Evolutionary conservation across 37 sponge, comb jelly and placozoan species (phyloP), one percentile per base, ranked within the genome.

Genomic region (Beroe forskalii): DNA sequence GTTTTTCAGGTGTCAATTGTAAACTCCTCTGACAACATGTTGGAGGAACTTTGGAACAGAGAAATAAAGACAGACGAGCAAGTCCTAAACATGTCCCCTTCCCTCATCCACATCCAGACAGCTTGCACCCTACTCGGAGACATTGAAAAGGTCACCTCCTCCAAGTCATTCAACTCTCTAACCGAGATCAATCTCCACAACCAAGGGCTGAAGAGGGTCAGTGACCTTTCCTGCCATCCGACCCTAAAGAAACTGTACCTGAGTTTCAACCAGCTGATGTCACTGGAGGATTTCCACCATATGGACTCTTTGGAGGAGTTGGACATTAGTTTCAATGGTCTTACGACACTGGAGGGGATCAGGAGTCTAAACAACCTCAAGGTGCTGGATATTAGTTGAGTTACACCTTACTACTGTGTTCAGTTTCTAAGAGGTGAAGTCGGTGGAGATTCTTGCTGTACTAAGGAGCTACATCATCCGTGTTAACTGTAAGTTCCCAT

Each of bases 291-390:
- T 33, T 67, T 95, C 38, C 43, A 60, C 0, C 61, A 93, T 61
- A 25, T 95, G 93, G 96, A 93, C 20, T 75, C 89, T 69, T 67
- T 96, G 37, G 93, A 92, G 67, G 32, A 61, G 17, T 60, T 96
- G 41, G 94, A 94, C 41, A 2, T 96, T 38, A 96, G 94, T 48
- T 96, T 92, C 93, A 64, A 64, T 62, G 90, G 33, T 40, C 90
- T 96, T 0, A 61, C 91, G 69, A 48, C 93, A 40, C 91, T 96
- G 60, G 93, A 94, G 28, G 97, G 97, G 48, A 62, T 96, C 1
- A 36, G 94, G 96, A 62, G 80, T 60, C 80, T 95, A 4, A 92
- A 93, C n/a, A 93, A 91, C 41, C 93, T 96, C 14, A 67, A 90
- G 14, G 19, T 27, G 1, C 67, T 96, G 17, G 94, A 96, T 64